Evolutionary conservation across 23 tunicate genomes (phyloP).

Genomic region (Botrylloides violaceus): DNA sequence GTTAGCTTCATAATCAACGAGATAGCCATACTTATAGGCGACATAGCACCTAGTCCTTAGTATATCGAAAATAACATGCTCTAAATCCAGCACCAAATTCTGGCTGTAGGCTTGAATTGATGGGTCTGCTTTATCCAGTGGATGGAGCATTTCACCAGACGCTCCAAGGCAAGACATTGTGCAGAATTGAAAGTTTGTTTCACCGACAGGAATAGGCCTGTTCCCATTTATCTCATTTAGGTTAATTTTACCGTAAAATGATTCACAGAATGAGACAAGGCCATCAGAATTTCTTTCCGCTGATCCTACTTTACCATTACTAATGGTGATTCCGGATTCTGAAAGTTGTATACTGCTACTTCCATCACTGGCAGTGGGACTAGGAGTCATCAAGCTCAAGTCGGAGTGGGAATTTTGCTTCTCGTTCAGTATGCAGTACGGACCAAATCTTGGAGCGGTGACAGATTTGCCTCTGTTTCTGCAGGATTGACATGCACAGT

Average conservation of each 20-base stretch:
- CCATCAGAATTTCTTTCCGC: conserved; percentile 44
- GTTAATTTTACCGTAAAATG: conserved; percentile 32
- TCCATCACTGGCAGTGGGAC: conserved; percentile 90
- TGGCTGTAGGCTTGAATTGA: conserved; percentile 56
- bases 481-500: background rate
- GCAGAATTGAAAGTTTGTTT: conserved; percentile 51
- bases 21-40: conserved; percentile 78
- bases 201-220: conserved; percentile 9
- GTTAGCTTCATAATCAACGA: conserved; percentile 77
- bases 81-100: conserved; percentile 63
- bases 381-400: conserved; percentile 47
- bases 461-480: background rate
- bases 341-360: conserved; percentile 60
- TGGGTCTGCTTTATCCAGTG: background rate
- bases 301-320: conserved; percentile 19
- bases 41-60: conserved; percentile 62
- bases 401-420: conserved; percentile 1
- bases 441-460: background rate
- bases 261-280: conserved; percentile 62
- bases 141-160: conserved; percentile 26
- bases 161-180: conserved; percentile 54
- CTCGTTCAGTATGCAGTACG: background rate
- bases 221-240: background rate
- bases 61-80: conserved; percentile 88
- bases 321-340: conserved; percentile 30